Evolutionary conservation across 2,888 invertebrate genomes (phyloP).

Genomic region (Campoplex nolae): DNA sequence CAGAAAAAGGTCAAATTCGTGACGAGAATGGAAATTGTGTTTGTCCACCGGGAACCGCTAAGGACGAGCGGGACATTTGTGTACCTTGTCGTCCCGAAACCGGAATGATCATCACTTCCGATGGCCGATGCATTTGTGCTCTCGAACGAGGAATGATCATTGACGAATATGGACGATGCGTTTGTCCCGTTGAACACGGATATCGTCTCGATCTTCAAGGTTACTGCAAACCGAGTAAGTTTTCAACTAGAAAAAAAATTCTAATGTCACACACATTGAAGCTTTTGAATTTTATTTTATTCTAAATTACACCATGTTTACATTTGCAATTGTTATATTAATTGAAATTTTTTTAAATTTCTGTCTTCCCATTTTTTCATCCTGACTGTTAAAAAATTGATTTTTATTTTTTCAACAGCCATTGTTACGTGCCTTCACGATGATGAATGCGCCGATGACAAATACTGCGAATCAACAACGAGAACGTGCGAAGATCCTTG

Average conservation of each 20-base stretch:
- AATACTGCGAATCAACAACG: constrained; percentile 89
- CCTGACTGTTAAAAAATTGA: neutral
- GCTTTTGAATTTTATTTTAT: too few species aligned
- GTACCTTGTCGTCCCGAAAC: constrained; percentile 89
- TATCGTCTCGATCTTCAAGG: constrained; percentile 88
- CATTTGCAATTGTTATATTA: neutral
- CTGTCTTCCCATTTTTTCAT: neutral
- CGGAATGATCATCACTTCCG: constrained; percentile 91
- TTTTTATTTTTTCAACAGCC: constrained; percentile 71
- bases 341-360: neutral
- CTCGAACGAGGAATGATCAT: constrained; percentile 91
- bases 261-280: neutral
- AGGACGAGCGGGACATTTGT: constrained; percentile 92
- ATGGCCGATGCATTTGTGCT: constrained; percentile 93
- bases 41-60: constrained; percentile 91
- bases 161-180: constrained; percentile 91
- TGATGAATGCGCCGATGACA: constrained; percentile 91
- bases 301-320: too few species aligned
- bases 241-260: constrained; percentile 71
- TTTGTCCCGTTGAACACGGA: constrained; percentile 90
- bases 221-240: constrained; percentile 86
- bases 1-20: constrained; percentile 89
- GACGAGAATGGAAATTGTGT: constrained; percentile 89
- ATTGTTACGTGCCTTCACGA: constrained; percentile 88
- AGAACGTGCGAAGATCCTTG: constrained; percentile 94